phyloP scores from a whole-genome alignment of 1,140 invertebrate species.

The Drosophila kikkawai region DNA sequence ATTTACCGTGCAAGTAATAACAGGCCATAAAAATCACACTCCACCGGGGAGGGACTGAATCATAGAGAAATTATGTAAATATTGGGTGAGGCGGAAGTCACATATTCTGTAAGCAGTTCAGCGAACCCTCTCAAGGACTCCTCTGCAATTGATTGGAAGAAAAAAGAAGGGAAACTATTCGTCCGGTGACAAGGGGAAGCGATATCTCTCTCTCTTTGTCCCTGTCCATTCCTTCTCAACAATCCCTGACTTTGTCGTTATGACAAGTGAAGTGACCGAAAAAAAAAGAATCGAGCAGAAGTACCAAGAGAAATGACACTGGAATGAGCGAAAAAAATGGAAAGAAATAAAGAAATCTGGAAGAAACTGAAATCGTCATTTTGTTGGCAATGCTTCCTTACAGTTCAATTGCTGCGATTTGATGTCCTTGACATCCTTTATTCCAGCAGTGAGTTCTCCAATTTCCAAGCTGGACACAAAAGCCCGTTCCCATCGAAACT shows the following conservation, averaged over 20 bases:
- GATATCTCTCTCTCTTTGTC: conserved; percentile 7
- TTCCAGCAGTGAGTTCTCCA: conserved; percentile 19
- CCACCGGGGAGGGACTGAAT: conserved; percentile 5
- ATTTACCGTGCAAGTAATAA: conserved; percentile 68
- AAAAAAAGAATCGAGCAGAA: conserved; percentile 36
- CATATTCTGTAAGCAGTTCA: conserved; percentile 29
- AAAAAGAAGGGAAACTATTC: conserved; percentile 1
- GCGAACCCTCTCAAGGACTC: conserved; percentile 31
- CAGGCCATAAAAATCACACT: conserved; percentile 70
- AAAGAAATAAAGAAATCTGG: conserved; percentile 30
- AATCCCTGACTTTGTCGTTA: conserved; percentile 57
- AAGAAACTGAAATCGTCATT: conserved; percentile 71
- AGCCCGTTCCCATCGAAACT: conserved; percentile 1
- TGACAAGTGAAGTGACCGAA: conserved; percentile 75
- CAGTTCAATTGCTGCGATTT: conserved; percentile 67
- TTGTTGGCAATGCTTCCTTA: conserved; percentile 74
- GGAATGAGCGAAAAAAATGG: conserved; percentile 36
- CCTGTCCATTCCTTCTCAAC: conserved; percentile 9
- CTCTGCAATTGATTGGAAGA: conserved; percentile 35
- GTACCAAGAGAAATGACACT: conserved; percentile 44
- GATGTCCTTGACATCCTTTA: conserved; percentile 52
- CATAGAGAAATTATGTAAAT: conserved; percentile 52
- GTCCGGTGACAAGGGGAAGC: conserved; percentile 30
- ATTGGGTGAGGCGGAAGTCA: conserved; percentile 28
- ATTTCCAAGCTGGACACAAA: conserved; percentile 38